Evolutionary conservation across 2,797 vertebrate species (phyloP).

Genomic region (Alosa sapidissima): DNA sequence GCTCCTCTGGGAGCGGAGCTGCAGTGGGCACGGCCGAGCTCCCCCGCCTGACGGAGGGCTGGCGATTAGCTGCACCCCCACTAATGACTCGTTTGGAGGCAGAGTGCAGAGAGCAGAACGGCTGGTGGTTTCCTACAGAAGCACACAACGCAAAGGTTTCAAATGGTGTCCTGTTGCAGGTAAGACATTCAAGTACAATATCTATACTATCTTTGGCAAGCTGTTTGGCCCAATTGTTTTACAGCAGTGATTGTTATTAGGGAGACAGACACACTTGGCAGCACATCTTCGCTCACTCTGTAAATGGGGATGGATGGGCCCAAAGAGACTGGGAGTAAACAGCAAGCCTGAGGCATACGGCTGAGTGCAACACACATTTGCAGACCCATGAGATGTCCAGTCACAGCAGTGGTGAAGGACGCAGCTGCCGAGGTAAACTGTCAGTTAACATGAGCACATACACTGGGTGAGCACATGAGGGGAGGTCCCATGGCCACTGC

Average conservation of each 20-base stretch:
- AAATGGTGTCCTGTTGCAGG: not conserved
- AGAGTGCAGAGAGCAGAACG: not conserved
- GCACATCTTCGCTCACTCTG: not conserved
- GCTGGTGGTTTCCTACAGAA: not conserved
- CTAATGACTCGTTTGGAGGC: not conserved
- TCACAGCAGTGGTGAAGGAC: constrained; percentile 59
- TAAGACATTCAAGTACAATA: not conserved
- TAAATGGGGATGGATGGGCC: not conserved
- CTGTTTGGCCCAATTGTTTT: not conserved
- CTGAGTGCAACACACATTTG: constrained; percentile 45
- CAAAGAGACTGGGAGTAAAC: constrained; percentile 53
- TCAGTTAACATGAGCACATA: constrained; percentile 62
- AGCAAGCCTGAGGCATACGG: not conserved
- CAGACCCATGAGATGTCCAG: constrained; percentile 70
- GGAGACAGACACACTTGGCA: not conserved
- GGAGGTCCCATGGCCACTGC: too few relatives aligned
- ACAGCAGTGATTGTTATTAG: not conserved
- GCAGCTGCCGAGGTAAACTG: constrained; percentile 57
- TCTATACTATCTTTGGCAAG: not conserved
- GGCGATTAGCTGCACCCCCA: not conserved
- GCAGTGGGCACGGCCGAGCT: not conserved
- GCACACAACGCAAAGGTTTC: not conserved
- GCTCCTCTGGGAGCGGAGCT: not conserved
- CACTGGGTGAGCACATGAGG: constrained; percentile 37
- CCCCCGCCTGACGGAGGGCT: not conserved